Conservation (phyloP, 2,888 invertebrate species). For the Hydraecia micacea region DNA sequence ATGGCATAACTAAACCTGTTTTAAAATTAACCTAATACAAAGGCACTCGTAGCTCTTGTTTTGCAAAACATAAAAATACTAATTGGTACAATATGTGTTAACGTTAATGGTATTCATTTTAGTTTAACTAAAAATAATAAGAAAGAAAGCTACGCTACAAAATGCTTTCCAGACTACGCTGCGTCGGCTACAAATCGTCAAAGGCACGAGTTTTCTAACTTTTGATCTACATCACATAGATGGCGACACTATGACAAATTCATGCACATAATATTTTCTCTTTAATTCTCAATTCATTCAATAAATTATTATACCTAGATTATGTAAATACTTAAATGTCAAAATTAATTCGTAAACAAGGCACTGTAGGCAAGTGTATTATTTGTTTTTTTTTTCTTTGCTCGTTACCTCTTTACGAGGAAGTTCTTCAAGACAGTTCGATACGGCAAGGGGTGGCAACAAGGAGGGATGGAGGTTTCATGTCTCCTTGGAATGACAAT, state of each 20-base stretch:
- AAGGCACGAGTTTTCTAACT: neutral
- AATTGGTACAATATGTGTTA: too few relatives aligned
- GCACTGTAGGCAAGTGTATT: too few relatives aligned
- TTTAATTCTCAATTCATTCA: neutral
- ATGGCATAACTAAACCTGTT: slow-evolving; percentile 24
- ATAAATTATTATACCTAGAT: neutral
- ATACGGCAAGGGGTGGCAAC: slow-evolving; percentile 37
- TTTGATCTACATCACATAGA: slow-evolving; percentile 14
- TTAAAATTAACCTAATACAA: neutral
- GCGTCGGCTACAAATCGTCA: neutral
- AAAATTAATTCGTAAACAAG: neutral
- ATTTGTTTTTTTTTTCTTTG: neutral
- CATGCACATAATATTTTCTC: neutral
- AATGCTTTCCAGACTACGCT: neutral
- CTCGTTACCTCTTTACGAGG: neutral
- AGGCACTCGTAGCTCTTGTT: neutral
- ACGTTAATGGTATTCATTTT: neutral
- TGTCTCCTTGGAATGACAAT: slow-evolving; percentile 56
- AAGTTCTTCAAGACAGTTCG: slow-evolving; percentile 5
- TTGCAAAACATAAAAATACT: neutral
- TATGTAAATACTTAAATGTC: neutral
- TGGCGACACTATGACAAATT: slow-evolving; percentile 16
- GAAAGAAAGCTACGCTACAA: neutral
- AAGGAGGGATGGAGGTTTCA: slow-evolving; percentile 45
- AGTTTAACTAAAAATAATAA: too few relatives aligned